A percentile compares a stretch with the other conserved stretches of the same genome.
These are phyloP conservation scores for Phocides pigmalion DNA, from an alignment of 1,140 invertebrate genomes.

Conservation along the genomic window DNA sequence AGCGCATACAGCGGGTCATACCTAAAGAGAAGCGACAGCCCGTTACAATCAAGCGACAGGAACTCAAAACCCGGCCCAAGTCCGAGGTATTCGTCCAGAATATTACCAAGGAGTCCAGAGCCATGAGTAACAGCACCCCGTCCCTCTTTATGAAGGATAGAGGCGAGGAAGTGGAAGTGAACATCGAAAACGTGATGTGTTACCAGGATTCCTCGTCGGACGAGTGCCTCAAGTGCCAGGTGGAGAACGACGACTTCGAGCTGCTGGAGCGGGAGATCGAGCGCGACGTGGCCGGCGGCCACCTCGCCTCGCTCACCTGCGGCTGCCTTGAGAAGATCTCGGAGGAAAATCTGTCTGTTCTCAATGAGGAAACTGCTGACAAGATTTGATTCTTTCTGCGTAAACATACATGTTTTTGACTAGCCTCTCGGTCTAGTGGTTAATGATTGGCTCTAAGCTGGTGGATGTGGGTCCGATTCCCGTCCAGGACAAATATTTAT, in stretches of 20 bases:
- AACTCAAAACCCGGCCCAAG: slow-evolving; percentile 51
- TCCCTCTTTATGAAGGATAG: slow-evolving; percentile 50
- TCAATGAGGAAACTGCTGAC: slow-evolving; percentile 56
- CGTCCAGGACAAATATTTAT: no score
- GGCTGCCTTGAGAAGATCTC: slow-evolving; percentile 73
- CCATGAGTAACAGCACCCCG: slow-evolving; percentile 68
- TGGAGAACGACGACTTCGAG: slow-evolving; percentile 70
- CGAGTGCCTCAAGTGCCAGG: slow-evolving; percentile 63
- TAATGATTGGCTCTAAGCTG: no score
- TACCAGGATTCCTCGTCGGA: slow-evolving; percentile 78
- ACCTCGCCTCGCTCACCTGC: slow-evolving; percentile 47
- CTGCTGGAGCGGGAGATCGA: slow-evolving; percentile 67
- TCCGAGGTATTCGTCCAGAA: slow-evolving; percentile 60
- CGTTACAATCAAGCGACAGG: slow-evolving; percentile 27
- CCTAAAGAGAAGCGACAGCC: slow-evolving; percentile 53
- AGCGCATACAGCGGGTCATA: slow-evolving; percentile 63
- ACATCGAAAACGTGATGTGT: slow-evolving; percentile 70
- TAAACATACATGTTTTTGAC: background rate
- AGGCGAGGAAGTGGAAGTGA: slow-evolving; percentile 68
- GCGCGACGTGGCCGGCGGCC: slow-evolving; percentile 56
- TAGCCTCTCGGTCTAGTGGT: no score
- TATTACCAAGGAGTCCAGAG: slow-evolving; percentile 48
- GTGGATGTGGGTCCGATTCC: no score
- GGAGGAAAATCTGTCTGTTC: slow-evolving; percentile 68
- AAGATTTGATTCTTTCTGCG: slow-evolving; percentile 39